Evolutionary conservation across 2,888 invertebrate species (phyloP).

Genomic region (Dicranocentrus wangi): DNA sequence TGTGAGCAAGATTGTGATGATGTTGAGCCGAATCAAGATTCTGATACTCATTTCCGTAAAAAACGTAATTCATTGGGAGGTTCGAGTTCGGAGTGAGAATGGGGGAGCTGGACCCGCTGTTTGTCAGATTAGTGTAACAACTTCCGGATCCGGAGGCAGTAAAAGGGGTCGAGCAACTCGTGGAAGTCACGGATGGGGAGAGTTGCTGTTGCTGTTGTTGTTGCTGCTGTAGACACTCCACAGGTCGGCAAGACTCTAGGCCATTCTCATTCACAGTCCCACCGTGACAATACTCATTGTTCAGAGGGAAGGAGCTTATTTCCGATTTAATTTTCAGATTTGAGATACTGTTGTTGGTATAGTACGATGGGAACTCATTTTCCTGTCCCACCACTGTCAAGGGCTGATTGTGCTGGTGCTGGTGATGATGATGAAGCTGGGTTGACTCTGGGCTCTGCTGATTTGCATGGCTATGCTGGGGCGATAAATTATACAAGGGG

Average conservation of each 20-base stretch:
- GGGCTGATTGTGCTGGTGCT: slow-evolving; percentile 52
- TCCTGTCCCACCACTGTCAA: slow-evolving; percentile 39
- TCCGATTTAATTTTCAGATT: slow-evolving; percentile 71
- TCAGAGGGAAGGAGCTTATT: slow-evolving; percentile 69
- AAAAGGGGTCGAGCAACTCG: slow-evolving; percentile 37
- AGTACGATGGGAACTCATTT: slow-evolving; percentile 64
- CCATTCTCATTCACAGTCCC: slow-evolving; percentile 36
- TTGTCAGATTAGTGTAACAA: slow-evolving; percentile 63
- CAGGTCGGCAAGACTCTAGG: slow-evolving; percentile 41
- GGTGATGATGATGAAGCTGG: slow-evolving; percentile 43
- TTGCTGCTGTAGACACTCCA: slow-evolving; percentile 40
- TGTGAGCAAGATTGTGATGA: slow-evolving; percentile 62
- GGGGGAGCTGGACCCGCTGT: slow-evolving; percentile 64
- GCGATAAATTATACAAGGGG: slow-evolving; percentile 67
- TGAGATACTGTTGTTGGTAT: slow-evolving; percentile 44
- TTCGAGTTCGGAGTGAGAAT: slow-evolving; percentile 46
- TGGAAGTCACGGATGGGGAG: slow-evolving; percentile 27
- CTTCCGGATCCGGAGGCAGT: slow-evolving; percentile 66
- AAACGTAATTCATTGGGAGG: slow-evolving; percentile 61
- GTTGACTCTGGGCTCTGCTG: slow-evolving; percentile 57
- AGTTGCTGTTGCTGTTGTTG: slow-evolving; percentile 36
- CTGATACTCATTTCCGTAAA: slow-evolving; percentile 69
- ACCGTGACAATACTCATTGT: slow-evolving; percentile 65
- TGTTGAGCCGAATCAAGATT: slow-evolving; percentile 62
- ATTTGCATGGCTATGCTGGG: slow-evolving; percentile 50